phyloP scores from a whole-genome alignment of 2,113 vertebrate genomes.

The Phalacrocorax aristotelis region DNA sequence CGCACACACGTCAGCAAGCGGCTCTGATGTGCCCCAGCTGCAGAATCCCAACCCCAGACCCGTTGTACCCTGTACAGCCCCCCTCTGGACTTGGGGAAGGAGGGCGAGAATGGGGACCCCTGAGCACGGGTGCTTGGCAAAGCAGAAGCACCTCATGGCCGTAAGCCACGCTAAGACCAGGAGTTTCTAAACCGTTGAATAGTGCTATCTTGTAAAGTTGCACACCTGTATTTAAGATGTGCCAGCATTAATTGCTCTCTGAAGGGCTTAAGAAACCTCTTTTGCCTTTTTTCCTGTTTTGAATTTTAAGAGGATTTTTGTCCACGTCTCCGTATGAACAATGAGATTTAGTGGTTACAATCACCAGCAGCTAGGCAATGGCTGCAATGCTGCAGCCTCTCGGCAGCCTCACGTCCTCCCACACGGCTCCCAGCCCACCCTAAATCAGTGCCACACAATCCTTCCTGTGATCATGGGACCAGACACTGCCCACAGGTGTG shows the following conservation, averaged over 20 bases:
- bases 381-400: background rate
- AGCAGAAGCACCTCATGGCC: background rate
- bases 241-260: background rate
- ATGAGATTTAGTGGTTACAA: background rate
- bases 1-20: background rate
- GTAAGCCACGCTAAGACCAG: background rate
- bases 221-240: background rate
- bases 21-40: background rate
- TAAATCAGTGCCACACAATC: background rate
- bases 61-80: background rate
- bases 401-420: background rate
- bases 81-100: background rate
- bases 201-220: background rate
- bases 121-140: background rate
- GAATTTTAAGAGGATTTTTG: background rate
- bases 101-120: background rate
- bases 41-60: background rate
- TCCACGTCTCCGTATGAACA: background rate
- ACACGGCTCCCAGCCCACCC: background rate
- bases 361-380: background rate
- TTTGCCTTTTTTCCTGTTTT: background rate
- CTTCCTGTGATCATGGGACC: background rate
- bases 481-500: background rate
- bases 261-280: background rate
- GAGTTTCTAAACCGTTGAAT: background rate